phyloP scores from a whole-genome alignment of 2,888 invertebrate species.

The Marasmarcha lunaedactyla region DNA sequence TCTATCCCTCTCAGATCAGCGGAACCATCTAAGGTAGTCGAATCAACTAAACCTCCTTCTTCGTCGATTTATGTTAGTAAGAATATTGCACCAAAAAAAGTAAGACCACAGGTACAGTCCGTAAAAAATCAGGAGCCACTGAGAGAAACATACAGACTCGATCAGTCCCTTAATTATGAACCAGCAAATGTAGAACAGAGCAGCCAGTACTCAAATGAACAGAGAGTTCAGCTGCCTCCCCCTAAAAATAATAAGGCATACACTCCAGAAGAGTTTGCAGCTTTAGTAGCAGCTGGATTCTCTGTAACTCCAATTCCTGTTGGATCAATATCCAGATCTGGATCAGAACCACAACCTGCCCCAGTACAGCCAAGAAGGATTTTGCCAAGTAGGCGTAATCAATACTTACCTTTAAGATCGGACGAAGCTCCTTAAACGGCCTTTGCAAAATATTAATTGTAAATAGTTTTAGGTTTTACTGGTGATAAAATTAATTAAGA shows the following conservation, averaged over 20 bases:
- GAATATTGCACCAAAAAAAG: slow-evolving; percentile 42
- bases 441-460: slow-evolving; percentile 17
- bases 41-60: slow-evolving; percentile 45
- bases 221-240: slow-evolving; percentile 52
- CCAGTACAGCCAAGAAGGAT: slow-evolving; percentile 25
- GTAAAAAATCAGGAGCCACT: slow-evolving; percentile 10
- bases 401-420: slow-evolving; percentile 53
- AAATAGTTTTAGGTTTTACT: background rate
- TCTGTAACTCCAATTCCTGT: slow-evolving; percentile 63
- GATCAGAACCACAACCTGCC: slow-evolving; percentile 28
- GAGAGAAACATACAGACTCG: slow-evolving; percentile 20
- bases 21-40: slow-evolving; percentile 32
- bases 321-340: slow-evolving; percentile 42
- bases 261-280: slow-evolving; percentile 62
- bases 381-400: slow-evolving; percentile 43
- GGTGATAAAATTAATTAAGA: no score
- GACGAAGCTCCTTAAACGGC: slow-evolving; percentile 52
- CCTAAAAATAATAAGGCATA: slow-evolving; percentile 63
- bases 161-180: slow-evolving; percentile 23
- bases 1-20: slow-evolving; percentile 23
- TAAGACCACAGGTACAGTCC: slow-evolving; percentile 19
- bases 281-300: slow-evolving; percentile 59
- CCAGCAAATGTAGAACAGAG: slow-evolving; percentile 35
- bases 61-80: slow-evolving; percentile 58
- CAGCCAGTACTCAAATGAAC: slow-evolving; percentile 43